phyloP scores from a whole-genome alignment of 2,797 vertebrate species.

The Alcedo atthis region DNA sequence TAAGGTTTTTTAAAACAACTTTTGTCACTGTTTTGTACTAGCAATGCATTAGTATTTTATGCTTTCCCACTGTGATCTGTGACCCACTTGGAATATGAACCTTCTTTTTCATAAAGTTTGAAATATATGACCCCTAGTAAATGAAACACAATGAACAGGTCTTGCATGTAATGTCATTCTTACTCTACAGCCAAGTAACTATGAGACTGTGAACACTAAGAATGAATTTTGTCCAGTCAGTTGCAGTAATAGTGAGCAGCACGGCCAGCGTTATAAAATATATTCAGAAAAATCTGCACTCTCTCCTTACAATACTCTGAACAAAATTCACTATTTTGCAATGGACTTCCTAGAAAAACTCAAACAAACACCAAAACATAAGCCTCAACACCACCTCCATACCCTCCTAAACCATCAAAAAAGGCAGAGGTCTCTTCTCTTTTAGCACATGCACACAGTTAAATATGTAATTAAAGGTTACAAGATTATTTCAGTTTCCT shows the following conservation, averaged over 20 bases:
- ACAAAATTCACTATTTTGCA: accelerated
- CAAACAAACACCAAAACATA: neutral
- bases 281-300: neutral
- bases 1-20: accelerated
- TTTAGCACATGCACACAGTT: neutral
- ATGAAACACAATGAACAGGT: neutral
- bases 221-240: neutral
- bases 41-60: neutral
- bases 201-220: neutral
- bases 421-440: neutral
- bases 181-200: neutral
- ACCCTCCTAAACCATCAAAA: neutral
- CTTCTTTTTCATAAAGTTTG: neutral
- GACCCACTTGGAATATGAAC: neutral
- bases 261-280: neutral
- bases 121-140: neutral
- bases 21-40: neutral
- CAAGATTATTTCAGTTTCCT: neutral
- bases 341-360: neutral
- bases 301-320: neutral
- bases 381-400: too few species aligned
- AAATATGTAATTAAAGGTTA: neutral
- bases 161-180: neutral
- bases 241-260: neutral
- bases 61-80: neutral